phyloP scores from a whole-genome alignment of 2,113 vertebrate genomes.

The Nothobranchius furzeri region DNA sequence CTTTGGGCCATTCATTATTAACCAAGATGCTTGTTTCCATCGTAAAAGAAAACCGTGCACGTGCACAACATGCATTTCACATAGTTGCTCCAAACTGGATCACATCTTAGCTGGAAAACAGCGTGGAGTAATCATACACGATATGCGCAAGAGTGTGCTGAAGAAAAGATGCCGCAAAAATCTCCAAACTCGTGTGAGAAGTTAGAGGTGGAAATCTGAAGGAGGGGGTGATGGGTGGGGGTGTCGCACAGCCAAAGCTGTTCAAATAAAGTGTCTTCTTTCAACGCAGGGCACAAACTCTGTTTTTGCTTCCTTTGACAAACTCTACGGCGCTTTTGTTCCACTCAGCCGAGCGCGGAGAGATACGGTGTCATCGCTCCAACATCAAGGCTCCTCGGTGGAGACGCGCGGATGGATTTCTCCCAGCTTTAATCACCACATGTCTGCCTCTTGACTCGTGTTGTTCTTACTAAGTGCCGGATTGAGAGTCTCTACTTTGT shows the following conservation, averaged over 20 bases:
- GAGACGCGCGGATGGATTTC: constrained; percentile 18
- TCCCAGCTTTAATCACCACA: constrained; percentile 31
- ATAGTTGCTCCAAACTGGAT: too few species aligned
- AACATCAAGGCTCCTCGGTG: constrained; percentile 44
- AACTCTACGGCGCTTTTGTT: constrained; percentile 57
- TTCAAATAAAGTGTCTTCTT: constrained; percentile 75
- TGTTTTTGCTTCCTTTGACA: constrained; percentile 32
- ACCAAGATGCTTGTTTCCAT: neutral
- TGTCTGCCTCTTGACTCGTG: constrained; percentile 25
- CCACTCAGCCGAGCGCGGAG: constrained; percentile 37
- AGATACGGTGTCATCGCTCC: constrained; percentile 63
- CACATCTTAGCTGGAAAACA: too few species aligned
- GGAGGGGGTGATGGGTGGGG: neutral
- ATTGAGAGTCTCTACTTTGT: neutral
- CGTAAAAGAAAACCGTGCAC: too few species aligned
- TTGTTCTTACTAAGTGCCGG: constrained; percentile 42
- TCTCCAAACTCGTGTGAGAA: too few species aligned
- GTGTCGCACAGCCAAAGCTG: constrained; percentile 50
- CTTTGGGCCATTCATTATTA: neutral
- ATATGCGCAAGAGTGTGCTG: too few species aligned
- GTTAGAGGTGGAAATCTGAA: neutral
- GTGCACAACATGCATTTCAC: too few species aligned
- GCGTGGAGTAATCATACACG: too few species aligned
- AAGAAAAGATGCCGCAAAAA: neutral
- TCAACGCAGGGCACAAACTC: constrained; percentile 59